Evolutionary conservation across 2,113 vertebrate genomes (phyloP), one percentile per base, ranked within the genome.

Genomic region (Chloropsis cyanopogon): DNA sequence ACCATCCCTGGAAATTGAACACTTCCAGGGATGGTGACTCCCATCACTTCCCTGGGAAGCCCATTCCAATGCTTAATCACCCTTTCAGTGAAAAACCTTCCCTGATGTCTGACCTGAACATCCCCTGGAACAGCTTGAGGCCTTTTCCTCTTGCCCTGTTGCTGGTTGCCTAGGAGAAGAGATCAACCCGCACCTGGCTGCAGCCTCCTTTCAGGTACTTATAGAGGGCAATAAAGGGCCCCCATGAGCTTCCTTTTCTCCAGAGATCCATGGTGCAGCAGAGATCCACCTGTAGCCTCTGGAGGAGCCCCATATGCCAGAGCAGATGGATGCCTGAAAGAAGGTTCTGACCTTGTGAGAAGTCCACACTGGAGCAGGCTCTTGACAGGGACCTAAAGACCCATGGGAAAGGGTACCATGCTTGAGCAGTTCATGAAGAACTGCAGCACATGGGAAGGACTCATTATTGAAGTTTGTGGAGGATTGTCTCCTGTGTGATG

Each of bases 391-490:
- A 46, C 37, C 9, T 31, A 13, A 33, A 50, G 53, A 21, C 19
- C 20, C 0, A 0, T 46, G n/a, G 28, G 8, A 41, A 46, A 54
- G 23, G 3, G 10, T 47, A 20, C 47, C 33, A 22, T n/a, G 12
- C 24, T n/a, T 33, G 28, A n/a, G 15, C n/a, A 79, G 16, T 41
- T 47, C 1, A 0, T 63, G 41, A 47, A 54, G 47, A 61, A 9
- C 49, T 70, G 47, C 49, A 63, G 39, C 28, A 28, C 7, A 5
- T 46, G 39, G 26, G 33, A 46, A 28, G 12, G 23, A 53, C 12
- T 78, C 28, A 24, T 11, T 13, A 8, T 9, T 61, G 73, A 46
- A 47, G 16, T n/a, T 42, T 39, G 20, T 47, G 28, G 56, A 61
- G 54, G 54, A 47, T 44, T 79, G 24, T 70, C 8, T 54, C 24